Conservation (phyloP, 2,888 invertebrate species). For the Orthonevra nobilis region DNA sequence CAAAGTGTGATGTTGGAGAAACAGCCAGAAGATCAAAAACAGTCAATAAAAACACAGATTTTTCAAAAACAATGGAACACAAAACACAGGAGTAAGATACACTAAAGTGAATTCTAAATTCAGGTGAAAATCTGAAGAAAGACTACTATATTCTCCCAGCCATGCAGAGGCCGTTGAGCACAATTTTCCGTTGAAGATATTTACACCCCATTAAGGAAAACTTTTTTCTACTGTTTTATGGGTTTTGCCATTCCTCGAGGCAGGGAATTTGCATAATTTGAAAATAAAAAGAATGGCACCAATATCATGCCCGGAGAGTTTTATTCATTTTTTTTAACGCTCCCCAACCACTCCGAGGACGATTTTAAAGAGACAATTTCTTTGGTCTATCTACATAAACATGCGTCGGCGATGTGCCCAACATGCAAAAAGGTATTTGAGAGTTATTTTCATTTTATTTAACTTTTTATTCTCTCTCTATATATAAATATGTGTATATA, state of each 20-base stretch:
- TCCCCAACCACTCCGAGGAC: slow-evolving; percentile 16
- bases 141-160: slow-evolving; percentile 31
- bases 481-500: too few relatives aligned
- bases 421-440: slow-evolving; percentile 8
- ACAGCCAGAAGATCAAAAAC: slow-evolving; percentile 39
- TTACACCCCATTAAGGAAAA: slow-evolving; percentile 68
- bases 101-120: slow-evolving; percentile 30
- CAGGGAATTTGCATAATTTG: slow-evolving; percentile 68
- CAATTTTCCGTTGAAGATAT: slow-evolving; percentile 61
- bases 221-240: slow-evolving; percentile 59
- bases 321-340: slow-evolving; percentile 44
- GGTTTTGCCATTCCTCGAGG: slow-evolving; percentile 55
- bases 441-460: slow-evolving; percentile 4
- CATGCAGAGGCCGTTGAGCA: slow-evolving; percentile 47
- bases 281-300: slow-evolving; percentile 67
- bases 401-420: slow-evolving; percentile 32
- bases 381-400: slow-evolving; percentile 29
- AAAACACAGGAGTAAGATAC: slow-evolving; percentile 40
- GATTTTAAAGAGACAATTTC: slow-evolving; percentile 39
- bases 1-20: slow-evolving; percentile 5
- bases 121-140: slow-evolving; percentile 49
- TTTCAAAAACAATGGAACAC: slow-evolving; percentile 38
- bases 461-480: too few relatives aligned
- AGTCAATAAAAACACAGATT: slow-evolving; percentile 53
- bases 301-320: slow-evolving; percentile 63